Evolutionary conservation across 2,797 vertebrate genomes (phyloP), one percentile per base, ranked within the genome.

Genomic region (Cyclura pinguis): DNA sequence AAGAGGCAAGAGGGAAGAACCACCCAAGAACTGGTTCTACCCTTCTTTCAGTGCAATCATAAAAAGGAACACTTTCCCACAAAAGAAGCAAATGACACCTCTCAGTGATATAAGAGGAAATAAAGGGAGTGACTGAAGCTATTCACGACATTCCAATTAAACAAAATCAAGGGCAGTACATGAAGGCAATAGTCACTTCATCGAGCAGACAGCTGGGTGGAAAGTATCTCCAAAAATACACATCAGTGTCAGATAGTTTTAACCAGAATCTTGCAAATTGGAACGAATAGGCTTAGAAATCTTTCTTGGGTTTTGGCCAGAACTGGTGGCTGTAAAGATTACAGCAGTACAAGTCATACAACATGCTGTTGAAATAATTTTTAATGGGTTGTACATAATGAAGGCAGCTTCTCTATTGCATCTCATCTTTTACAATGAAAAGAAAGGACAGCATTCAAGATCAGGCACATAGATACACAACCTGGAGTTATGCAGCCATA

Each of bases 221-320:
- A 72, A 88, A 38, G 27, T 69, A 18, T 69, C 78, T 88, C 78
- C 50, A 62, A 7, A 78, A 88, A 55, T 69, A 52, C 2, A n/a
- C 77, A 72, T 42, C 62, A 57, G 87, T 78, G 81, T 81, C 87
- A 69, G 24, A 88, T 29, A 72, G 87, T 64, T 88, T 88, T 72
- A 88, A 42, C 78, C 77, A 57, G 77, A 69, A 81, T 38, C 77
- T 81, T 88, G 77, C 72, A 88, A 88, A 87, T 55, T 57, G 78
- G 72, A 81, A 88, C 78, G 38, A 81, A 81, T 88, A 32, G 87
- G 13, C 52, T 72, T 57, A 78, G 47, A 35, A 81, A 72, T 42
- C 78, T 88, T 29, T 88, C 32, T 50, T 42, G 64, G 77, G 20
- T 38, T 32, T 38, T 9, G 62, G n/a, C 87, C 77, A 88, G 62